phyloP scores from a whole-genome alignment of 2,113 vertebrate genomes.

The Hoplias malabaricus region DNA sequence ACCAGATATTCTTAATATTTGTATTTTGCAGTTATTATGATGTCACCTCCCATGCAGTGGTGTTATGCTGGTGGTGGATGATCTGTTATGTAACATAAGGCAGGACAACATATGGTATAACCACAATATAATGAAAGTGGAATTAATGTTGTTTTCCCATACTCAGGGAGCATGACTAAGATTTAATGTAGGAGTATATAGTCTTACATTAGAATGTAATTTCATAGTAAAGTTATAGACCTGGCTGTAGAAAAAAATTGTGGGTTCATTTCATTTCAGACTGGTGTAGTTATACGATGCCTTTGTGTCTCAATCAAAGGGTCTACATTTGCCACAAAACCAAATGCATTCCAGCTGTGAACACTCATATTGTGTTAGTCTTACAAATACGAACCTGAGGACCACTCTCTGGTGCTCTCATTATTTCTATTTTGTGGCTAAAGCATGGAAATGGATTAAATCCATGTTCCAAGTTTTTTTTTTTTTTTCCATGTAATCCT shows the following conservation, averaged over 20 bases:
- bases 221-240: not conserved
- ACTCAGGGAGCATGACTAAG: no score
- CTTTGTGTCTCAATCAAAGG: not conserved
- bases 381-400: not conserved
- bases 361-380: not conserved
- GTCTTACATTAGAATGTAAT: no score
- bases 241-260: not conserved
- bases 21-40: no score
- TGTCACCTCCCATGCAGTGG: no score
- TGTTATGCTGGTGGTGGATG: no score
- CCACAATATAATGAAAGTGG: no score
- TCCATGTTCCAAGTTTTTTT: not conserved
- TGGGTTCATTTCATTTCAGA: not conserved
- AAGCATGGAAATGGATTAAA: not conserved
- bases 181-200: no score
- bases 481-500: not conserved
- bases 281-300: not conserved
- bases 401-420: not conserved
- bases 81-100: no score
- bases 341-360: not conserved
- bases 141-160: no score
- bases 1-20: no score
- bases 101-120: no score
- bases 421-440: not conserved
- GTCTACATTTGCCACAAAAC: not conserved